Evolutionary conservation across 2,113 vertebrate genomes (phyloP).

Genomic region (Anarhynchus alexandrinus): DNA sequence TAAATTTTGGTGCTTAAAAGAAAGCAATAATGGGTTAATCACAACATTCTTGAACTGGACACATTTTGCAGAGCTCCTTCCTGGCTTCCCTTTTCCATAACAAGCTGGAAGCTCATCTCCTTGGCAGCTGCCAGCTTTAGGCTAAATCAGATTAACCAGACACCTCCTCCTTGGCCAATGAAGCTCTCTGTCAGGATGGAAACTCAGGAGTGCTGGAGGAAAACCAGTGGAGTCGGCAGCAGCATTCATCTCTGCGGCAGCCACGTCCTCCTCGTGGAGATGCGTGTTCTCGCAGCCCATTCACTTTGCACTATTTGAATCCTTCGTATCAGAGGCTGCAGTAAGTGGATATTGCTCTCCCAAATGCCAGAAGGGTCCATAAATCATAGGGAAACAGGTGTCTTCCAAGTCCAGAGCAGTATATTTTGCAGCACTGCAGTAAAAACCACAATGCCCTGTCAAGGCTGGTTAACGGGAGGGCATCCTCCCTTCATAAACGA

Average conservation of each 20-base stretch:
- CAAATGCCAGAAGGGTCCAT: slow-evolving; percentile 20
- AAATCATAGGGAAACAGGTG: slow-evolving; percentile 59
- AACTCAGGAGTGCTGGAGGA: neutral
- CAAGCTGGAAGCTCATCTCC: neutral
- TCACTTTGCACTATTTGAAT: neutral
- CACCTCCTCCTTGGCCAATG: neutral
- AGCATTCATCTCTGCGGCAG: neutral
- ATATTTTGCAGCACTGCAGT: slow-evolving; percentile 15
- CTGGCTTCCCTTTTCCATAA: neutral
- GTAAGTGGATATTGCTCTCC: neutral
- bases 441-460: slow-evolving; percentile 11
- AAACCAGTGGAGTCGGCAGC: neutral
- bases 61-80: neutral
- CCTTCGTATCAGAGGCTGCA: neutral
- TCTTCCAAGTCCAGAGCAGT: slow-evolving; percentile 11
- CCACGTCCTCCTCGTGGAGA: neutral
- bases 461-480: slow-evolving; percentile 2
- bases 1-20: neutral
- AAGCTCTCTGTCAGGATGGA: neutral
- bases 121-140: neutral
- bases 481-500: slow-evolving; percentile 23
- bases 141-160: neutral
- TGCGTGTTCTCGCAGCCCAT: neutral
- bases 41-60: neutral
- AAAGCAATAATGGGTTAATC: neutral